Conservation (phyloP, 2,113 vertebrate species). For the Nerophis ophidion region DNA sequence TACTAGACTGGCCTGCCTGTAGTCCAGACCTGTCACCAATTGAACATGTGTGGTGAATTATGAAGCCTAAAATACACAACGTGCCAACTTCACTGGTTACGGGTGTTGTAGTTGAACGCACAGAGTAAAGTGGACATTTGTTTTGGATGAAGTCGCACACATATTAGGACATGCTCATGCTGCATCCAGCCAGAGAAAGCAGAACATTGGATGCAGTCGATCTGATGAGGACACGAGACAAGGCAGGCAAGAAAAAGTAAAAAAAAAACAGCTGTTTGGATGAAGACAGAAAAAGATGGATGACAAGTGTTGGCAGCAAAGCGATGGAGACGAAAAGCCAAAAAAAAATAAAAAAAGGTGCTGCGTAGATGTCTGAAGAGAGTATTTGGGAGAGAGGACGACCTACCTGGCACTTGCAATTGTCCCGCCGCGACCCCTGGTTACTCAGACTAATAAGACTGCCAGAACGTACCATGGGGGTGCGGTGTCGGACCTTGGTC, state of each 20-base stretch:
- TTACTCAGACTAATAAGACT: conserved; percentile 83
- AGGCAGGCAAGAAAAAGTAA: neutral
- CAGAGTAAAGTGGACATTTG: too few species aligned
- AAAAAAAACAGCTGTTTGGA: conserved; percentile 4
- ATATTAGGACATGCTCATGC: neutral
- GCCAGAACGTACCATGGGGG: conserved; percentile 92
- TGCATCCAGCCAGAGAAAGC: neutral
- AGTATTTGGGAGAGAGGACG: conserved; percentile 24
- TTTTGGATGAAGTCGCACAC: too few species aligned
- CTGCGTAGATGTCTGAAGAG: conserved; percentile 41
- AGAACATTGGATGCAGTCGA: neutral
- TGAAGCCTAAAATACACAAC: too few species aligned
- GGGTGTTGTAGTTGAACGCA: too few species aligned
- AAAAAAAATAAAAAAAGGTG: conserved; percentile 34
- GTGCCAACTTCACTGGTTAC: too few species aligned
- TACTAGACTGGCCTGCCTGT: too few species aligned
- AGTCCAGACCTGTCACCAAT: too few species aligned
- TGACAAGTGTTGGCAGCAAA: conserved; percentile 10
- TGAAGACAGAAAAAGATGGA: conserved; percentile 10
- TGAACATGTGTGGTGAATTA: too few species aligned
- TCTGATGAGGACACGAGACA: neutral
- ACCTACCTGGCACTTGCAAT: conserved; percentile 69
- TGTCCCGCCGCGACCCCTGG: conserved; percentile 77
- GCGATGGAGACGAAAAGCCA: conserved; percentile 19
- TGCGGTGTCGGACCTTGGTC: conserved; percentile 95